Evolutionary conservation across 2,888 invertebrate species (phyloP), one percentile per base, ranked within the genome.

Genomic region (Athetis lepigone): DNA sequence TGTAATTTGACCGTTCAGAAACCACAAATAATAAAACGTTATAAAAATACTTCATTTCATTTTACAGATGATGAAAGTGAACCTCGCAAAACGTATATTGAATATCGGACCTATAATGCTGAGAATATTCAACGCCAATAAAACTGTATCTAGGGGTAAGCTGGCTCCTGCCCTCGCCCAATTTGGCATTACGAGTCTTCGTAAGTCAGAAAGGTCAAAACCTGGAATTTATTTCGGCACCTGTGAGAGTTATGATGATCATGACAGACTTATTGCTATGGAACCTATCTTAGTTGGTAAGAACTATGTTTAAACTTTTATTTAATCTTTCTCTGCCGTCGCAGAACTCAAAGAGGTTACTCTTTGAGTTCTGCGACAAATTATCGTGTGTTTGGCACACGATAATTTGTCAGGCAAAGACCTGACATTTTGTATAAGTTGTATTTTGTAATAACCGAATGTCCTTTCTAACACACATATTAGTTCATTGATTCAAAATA

Each of bases 81-180:
- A 85, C 19, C 0, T 84, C 1, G 71, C 77, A 0, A 88, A 85
- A 43, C 87, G 91, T 0, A 21, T 89, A 0, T 37, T 86, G 2
- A 75, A 86, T 54, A 43, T 83, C 0, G 70, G 42, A 0, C 79
- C 76, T 0, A 78, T 89, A 1, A 8, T 59, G 2, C 5, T 91
- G 3, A 81, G 90, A 0, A 70, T 90, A 19, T 81, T 72, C 61
- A 61, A 58, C 0, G 2, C 9, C 0, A 82, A 82, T 2, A 84
- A 79, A 49, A 33, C 46, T 1, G 76, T 85, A 0, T 68, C 50
- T 0, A 63, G 62, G 6, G 27, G 16, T 0, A 55, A 37, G 0
- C 33, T 90, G 0, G 77, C 77, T 0, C 37, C 61, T 0, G 84
- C 77, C 57, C 77, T 91, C 2, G 65, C 61, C n/a, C 7, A 67